phyloP scores from a whole-genome alignment of 2,888 invertebrate genomes.

The Eumacrocentrus americanus region DNA sequence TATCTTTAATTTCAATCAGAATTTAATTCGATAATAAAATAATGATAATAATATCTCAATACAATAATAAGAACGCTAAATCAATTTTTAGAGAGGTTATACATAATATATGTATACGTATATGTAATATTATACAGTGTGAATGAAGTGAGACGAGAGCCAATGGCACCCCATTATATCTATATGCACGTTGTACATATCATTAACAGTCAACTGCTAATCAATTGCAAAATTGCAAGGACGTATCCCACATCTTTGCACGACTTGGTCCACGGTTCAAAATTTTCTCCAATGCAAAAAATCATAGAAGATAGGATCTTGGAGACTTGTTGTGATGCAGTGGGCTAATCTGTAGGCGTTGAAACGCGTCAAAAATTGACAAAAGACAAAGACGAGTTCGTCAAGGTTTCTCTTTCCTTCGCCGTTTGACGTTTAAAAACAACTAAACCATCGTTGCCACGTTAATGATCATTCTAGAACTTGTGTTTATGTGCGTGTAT shows the following conservation, averaged over 20 bases:
- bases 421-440: not conserved
- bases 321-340: not conserved
- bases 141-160: not conserved
- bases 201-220: not conserved
- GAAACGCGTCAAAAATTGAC: not conserved
- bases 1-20: too few relatives aligned
- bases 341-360: not conserved
- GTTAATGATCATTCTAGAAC: not conserved
- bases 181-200: not conserved
- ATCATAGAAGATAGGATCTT: not conserved
- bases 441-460: not conserved
- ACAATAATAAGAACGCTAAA: too few relatives aligned
- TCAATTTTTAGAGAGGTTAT: too few relatives aligned
- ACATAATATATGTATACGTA: not conserved
- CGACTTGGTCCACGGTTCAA: not conserved
- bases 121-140: too few relatives aligned
- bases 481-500: not conserved
- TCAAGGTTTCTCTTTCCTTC: not conserved
- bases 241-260: too few relatives aligned
- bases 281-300: not conserved
- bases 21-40: too few relatives aligned
- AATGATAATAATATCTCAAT: too few relatives aligned
- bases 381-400: not conserved
- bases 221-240: slow-evolving; percentile 3
- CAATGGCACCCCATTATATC: not conserved